Evolutionary conservation across 2,113 vertebrate genomes (phyloP).

Genomic region (Cebus imitator): DNA sequence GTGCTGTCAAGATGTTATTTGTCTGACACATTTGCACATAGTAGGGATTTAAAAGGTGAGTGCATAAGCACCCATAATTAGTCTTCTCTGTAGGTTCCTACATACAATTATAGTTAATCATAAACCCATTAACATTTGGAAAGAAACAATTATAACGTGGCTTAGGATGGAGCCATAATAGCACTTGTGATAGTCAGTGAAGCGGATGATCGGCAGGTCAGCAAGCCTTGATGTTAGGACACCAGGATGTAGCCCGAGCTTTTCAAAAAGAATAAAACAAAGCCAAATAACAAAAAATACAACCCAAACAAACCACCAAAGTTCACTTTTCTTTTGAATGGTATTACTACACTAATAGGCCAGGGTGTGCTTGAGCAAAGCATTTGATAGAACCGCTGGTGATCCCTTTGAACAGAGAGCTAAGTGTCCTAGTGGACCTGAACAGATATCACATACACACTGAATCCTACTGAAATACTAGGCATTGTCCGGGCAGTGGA

Average conservation of each 20-base stretch:
- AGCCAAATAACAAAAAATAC: not conserved
- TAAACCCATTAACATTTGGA: conserved; percentile 30
- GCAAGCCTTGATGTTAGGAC: not conserved
- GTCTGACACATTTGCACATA: conserved; percentile 55
- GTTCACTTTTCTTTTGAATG: not conserved
- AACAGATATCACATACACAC: not conserved
- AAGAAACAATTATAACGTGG: not conserved
- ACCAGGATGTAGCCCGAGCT: not conserved
- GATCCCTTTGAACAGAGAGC: not conserved
- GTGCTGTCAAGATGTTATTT: not conserved
- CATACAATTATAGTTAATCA: conserved; percentile 43
- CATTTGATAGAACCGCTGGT: not conserved
- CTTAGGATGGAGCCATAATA: not conserved
- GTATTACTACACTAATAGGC: not conserved
- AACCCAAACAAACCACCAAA: not conserved
- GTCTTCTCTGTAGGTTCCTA: not conserved
- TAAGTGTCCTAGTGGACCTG: not conserved
- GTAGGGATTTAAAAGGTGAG: conserved; percentile 64
- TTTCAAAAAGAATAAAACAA: not conserved
- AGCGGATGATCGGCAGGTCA: not conserved
- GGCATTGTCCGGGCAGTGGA: not conserved
- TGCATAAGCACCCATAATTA: conserved; percentile 30
- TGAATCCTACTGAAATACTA: not conserved
- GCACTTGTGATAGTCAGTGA: not conserved
- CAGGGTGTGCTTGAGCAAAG: not conserved